These are phyloP conservation scores for Euclidia mi DNA, from an alignment of 2,888 invertebrate genomes.

Conservation along the genomic window DNA sequence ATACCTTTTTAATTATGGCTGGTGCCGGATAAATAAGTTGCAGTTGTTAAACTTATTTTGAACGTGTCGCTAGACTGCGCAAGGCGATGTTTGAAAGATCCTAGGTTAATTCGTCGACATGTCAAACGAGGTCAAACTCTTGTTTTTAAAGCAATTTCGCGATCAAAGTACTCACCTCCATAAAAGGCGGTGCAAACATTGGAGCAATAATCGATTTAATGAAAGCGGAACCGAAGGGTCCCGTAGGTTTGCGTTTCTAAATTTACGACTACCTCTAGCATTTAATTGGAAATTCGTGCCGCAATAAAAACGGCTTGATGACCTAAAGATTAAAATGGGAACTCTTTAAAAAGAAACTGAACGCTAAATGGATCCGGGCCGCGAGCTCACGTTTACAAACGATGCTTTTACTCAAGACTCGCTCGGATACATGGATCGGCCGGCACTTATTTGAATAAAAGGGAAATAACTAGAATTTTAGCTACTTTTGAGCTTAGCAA, in stretches of 20 bases:
- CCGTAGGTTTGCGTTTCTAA: slow-evolving; percentile 80
- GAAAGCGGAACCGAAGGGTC: slow-evolving; percentile 83
- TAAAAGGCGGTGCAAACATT: slow-evolving; percentile 80
- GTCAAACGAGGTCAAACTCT: slow-evolving; percentile 68
- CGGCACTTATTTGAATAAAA: slow-evolving; percentile 17
- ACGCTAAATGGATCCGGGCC: slow-evolving; percentile 62
- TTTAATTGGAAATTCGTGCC: slow-evolving; percentile 86
- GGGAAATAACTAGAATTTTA: slow-evolving; percentile 46
- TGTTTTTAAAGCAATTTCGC: slow-evolving; percentile 81
- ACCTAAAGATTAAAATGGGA: slow-evolving; percentile 78
- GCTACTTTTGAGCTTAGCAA: slow-evolving; percentile 37
- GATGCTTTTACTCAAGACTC: slow-evolving; percentile 57
- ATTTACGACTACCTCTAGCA: slow-evolving; percentile 83
- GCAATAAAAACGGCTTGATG: slow-evolving; percentile 85
- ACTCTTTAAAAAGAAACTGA: slow-evolving; percentile 69
- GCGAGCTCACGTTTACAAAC: slow-evolving; percentile 66
- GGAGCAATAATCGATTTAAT: slow-evolving; percentile 83
- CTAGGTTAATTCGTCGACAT: slow-evolving; percentile 54
- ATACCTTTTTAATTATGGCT: too few relatives aligned
- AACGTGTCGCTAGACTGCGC: slow-evolving; percentile 46
- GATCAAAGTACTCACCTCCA: slow-evolving; percentile 79
- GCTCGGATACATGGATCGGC: slow-evolving; percentile 35
- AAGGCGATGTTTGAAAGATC: slow-evolving; percentile 46
- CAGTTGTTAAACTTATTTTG: slow-evolving; percentile 43
- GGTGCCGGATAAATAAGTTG: too few relatives aligned